Evolutionary conservation across 2,888 invertebrate species (phyloP).

Genomic region (Euproctis similis): DNA sequence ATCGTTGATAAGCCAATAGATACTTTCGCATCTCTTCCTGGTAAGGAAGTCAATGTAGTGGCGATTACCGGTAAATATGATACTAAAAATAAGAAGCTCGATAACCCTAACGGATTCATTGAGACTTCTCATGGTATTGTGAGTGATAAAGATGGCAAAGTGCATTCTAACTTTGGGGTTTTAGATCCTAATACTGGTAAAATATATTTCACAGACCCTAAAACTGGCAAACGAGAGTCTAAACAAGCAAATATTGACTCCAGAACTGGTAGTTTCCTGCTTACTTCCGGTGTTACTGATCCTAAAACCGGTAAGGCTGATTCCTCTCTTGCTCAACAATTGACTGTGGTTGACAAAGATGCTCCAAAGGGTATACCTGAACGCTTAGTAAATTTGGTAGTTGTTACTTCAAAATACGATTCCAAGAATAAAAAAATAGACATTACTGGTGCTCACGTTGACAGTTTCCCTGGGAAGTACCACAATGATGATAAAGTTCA

Average conservation of each 20-base stretch:
- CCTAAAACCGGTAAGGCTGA: conserved; percentile 79
- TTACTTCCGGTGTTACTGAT: conserved; percentile 77
- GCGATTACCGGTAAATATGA: conserved; percentile 78
- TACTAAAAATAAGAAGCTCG: conserved; percentile 75
- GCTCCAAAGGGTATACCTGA: conserved; percentile 63
- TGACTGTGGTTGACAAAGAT: conserved; percentile 62
- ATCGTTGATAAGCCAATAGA: conserved; percentile 76
- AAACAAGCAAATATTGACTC: conserved; percentile 76
- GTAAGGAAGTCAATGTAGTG: conserved; percentile 73
- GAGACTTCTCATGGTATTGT: conserved; percentile 74
- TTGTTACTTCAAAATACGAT: conserved; percentile 76
- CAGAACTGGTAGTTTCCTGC: conserved; percentile 72
- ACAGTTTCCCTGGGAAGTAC: conserved; percentile 53
- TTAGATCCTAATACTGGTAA: conserved; percentile 77
- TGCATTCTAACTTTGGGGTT: conserved; percentile 79
- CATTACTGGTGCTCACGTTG: conserved; percentile 67
- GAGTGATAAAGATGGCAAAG: conserved; percentile 82
- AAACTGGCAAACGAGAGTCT: conserved; percentile 78
- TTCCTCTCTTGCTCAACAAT: conserved; percentile 78
- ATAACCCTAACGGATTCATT: conserved; percentile 73
- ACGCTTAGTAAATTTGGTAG: conserved; percentile 66
- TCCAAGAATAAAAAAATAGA: conserved; percentile 70
- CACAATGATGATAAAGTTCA: conserved; percentile 72
- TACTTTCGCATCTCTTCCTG: conserved; percentile 50
- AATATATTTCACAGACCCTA: conserved; percentile 73